Evolutionary conservation across 2,888 invertebrate species (phyloP), one percentile per base, ranked within the genome.

Genomic region (Drosophila falleni): DNA sequence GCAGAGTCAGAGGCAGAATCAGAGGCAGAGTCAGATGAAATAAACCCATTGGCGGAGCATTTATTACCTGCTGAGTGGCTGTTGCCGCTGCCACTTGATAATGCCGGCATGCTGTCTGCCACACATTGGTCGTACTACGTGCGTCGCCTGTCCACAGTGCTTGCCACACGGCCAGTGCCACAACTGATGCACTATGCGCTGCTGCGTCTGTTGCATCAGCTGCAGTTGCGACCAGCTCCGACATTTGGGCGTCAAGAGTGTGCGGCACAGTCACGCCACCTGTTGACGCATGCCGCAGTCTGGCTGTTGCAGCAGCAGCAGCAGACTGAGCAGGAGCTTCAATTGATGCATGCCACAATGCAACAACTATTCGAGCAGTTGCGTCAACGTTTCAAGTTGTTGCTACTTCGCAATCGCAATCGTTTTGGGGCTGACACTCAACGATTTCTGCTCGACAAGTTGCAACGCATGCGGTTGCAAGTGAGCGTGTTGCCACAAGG

Each of bases 271-370:
- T 9, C 65, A 19, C 82, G 86, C 0, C 41, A 60, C 13, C 50
- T 82, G 33, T 31, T 82, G 46, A 61, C 72, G 26, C 81, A 87
- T 9, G 80, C 88, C 2, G 46, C 70, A 5, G 76, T 46, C 1
- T 82, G 88, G 88, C 35, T 85, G 47, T 19, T 87, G 61, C 53
- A 69, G 35, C 47, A 65, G 46, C 47, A 65, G 46, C 29, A 56
- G 3, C 63, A 59, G 31, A 26, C 65, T 26, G 39, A 29, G 11
- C 1, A 33, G 2, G 33, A 49, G 35, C 53, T 47, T 0, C 56
- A 47, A 6, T 16, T n/a, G 3, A 42, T 39, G 19, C 47, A 64
- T 41, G 47, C 44, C 5, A 37, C 60, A 0, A 5, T 87, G 39
- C 86, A 72, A 11, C 29, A 39, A 2, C 29, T 87, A 5, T 87